Base-by-base conservation (phyloP, 2,113 vertebrate species). In the Muntiacus reevesi region DNA sequence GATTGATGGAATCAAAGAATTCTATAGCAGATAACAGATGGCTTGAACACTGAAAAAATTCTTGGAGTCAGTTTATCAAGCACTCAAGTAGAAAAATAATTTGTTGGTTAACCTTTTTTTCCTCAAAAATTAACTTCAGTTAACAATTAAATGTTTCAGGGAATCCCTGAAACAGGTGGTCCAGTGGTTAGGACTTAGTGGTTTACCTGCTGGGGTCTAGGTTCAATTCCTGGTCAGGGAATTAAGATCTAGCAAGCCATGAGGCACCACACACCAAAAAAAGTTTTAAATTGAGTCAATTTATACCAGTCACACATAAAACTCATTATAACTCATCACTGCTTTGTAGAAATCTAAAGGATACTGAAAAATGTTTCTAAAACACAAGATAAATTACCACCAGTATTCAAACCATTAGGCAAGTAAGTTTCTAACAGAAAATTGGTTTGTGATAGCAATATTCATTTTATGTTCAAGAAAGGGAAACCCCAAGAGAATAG, bases 211-310 rank as follows among this genome's bases (percentile, higher is more conserved):
- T 33, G 28, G 28, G 2, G 47, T 9, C 47, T 10, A 28, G 76
- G 16, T 79, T 79, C 76, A 79, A 19, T 50, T 79, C 45, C 28
- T 52, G 28, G 28, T 52, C 28, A 81, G 28, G 16, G 28, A 81
- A 33, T 30, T 21, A 52, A 81, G 45, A 52, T 33, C 78, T 19
- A 3, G 2, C 47, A 52, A 81, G 47, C 78, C 16, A 17, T 50
- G 78, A 30, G 16, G 28, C 78, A 79, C 2, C 7, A 30, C 45
- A 71, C 33, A 67, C 30, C 12, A 6, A 47, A 16, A 50, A 10
- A 87, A 74, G 30, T 89, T 97, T 93, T 92, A 98, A 88, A 95
- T 25, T 57, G 52, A 96, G 19, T 62, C 59, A n/a, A 54, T 59
- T 93, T 60, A 81, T 60, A 74, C 9, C 54, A 87, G 17, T 93